These are phyloP conservation scores for Chrysina gloriosa DNA, from an alignment of 2,888 invertebrate species.

Conservation along the genomic window DNA sequence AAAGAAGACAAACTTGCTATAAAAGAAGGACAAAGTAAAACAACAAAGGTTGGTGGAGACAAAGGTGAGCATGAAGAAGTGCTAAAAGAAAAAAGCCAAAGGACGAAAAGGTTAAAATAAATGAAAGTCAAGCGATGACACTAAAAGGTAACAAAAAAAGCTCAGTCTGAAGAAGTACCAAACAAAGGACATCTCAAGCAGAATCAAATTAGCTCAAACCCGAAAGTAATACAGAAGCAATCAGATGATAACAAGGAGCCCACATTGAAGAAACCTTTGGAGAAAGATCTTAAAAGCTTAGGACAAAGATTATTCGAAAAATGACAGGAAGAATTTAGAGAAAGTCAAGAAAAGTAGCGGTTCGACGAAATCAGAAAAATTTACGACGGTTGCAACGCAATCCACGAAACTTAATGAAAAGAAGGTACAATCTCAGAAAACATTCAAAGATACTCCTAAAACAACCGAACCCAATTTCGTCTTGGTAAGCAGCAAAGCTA, in stretches of 20 bases:
- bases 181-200: neutral
- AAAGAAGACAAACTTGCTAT: no score
- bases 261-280: no score
- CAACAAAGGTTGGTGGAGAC: neutral
- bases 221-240: no score
- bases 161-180: no score
- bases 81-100: neutral
- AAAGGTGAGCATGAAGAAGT: neutral
- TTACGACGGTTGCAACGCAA: neutral
- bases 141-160: neutral
- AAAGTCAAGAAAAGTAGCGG: neutral
- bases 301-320: no score
- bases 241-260: no score
- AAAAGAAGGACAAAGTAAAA: neutral
- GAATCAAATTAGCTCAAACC: neutral
- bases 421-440: neutral
- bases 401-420: neutral
- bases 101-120: neutral
- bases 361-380: neutral
- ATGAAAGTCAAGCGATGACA: neutral
- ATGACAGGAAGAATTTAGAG: neutral
- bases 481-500: neutral
- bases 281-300: no score
- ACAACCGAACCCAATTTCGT: constrained; percentile 13
- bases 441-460: neutral